Conservation (phyloP, 2,113 vertebrate species). For the Mobula birostris region DNA sequence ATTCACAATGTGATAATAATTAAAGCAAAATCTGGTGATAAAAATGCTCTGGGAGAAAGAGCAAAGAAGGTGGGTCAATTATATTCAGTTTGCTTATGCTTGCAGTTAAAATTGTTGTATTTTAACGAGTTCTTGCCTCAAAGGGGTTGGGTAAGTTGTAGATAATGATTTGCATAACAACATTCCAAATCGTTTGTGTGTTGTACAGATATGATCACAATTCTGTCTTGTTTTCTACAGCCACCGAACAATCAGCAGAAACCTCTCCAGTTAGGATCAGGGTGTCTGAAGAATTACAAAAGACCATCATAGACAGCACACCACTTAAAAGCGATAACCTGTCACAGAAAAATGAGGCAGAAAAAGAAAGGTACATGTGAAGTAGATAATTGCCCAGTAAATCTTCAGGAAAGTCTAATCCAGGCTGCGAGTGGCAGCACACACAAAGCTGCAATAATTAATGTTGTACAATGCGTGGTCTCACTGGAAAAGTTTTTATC, state of each 20-base stretch:
- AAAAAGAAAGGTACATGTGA: slow-evolving; percentile 72
- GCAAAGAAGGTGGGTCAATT: background rate
- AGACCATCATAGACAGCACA: slow-evolving; percentile 64
- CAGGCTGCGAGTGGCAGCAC: background rate
- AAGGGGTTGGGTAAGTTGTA: background rate
- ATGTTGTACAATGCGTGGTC: background rate
- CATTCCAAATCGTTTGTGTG: background rate
- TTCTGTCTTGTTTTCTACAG: slow-evolving; percentile 37
- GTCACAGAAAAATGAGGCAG: slow-evolving; percentile 69
- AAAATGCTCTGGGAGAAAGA: slow-evolving; percentile 4
- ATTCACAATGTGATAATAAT: background rate
- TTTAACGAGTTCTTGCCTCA: background rate
- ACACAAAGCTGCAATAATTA: slow-evolving; percentile 23
- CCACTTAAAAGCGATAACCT: slow-evolving; percentile 56
- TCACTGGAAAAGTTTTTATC: background rate
- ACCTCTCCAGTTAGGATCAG: slow-evolving; percentile 42
- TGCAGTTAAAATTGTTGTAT: background rate
- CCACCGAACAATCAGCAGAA: slow-evolving; percentile 58
- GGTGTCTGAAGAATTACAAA: slow-evolving; percentile 48
- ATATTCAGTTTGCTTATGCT: background rate
- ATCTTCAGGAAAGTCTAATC: slow-evolving; percentile 28
- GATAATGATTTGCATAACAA: background rate
- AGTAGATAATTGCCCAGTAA: background rate
- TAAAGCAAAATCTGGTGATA: background rate
- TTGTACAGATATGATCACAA: slow-evolving; percentile 26